A percentile compares a stretch with the other conserved stretches of the same genome.
Conservation (phyloP, 2,797 vertebrate species). For the Anisognathus igniventris region DNA sequence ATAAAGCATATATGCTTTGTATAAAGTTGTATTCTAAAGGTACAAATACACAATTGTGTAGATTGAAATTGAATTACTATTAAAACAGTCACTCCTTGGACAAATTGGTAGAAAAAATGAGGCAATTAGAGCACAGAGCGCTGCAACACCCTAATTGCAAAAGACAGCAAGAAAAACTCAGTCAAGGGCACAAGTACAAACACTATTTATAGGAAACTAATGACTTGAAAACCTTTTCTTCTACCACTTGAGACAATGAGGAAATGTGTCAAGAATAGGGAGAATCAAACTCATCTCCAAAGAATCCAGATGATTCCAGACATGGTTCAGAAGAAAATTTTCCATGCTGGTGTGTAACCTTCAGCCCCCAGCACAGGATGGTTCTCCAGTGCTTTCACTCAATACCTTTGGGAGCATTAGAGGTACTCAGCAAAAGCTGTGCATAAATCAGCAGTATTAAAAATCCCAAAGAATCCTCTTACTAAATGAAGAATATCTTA, state of each 20-base stretch:
- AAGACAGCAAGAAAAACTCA: not conserved
- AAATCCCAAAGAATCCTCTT: constrained; percentile 43
- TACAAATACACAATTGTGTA: not conserved
- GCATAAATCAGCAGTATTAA: constrained; percentile 21
- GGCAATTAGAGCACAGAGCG: not conserved
- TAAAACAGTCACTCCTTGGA: not conserved
- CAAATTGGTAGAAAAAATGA: not conserved
- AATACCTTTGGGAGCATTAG: not conserved
- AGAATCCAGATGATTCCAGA: not conserved
- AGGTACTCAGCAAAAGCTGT: not conserved
- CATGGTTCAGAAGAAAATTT: not conserved
- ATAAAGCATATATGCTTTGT: too few relatives aligned
- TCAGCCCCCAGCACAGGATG: not conserved
- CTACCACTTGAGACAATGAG: constrained; percentile 30
- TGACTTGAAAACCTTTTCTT: constrained; percentile 31
- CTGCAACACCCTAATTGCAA: not conserved
- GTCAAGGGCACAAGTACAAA: constrained; percentile 47
- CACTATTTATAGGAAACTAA: constrained; percentile 31
- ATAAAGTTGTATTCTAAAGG: not conserved
- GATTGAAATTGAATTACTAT: not conserved
- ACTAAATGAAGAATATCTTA: not conserved
- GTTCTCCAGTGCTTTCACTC: not conserved
- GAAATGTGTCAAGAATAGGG: not conserved
- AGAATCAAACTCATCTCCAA: not conserved
- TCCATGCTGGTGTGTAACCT: not conserved